Conservation (phyloP, 2,888 invertebrate genomes). For the Alloscopus bannaensis region DNA sequence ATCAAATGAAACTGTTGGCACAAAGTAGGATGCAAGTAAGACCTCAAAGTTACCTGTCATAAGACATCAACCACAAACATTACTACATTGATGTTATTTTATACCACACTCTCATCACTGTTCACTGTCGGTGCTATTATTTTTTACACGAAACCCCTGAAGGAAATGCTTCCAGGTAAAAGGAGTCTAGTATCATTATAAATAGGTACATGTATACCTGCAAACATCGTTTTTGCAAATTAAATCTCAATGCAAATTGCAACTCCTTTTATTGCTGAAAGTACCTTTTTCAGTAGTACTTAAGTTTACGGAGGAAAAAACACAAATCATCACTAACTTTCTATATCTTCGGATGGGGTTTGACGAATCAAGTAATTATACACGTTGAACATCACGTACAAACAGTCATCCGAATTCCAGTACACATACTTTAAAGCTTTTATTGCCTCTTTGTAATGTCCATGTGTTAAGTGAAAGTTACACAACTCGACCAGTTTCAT, state of each 20-base stretch:
- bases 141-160: too few species aligned
- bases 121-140: too few species aligned
- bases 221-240: too few species aligned
- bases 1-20: constrained; percentile 65
- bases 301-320: too few species aligned
- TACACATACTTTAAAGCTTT: constrained; percentile 70
- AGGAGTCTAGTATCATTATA: too few species aligned
- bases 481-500: constrained; percentile 63
- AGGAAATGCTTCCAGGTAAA: too few species aligned
- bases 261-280: too few species aligned
- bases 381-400: constrained; percentile 67
- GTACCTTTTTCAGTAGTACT: too few species aligned
- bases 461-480: constrained; percentile 67
- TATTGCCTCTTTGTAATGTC: constrained; percentile 69
- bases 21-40: constrained; percentile 69
- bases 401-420: constrained; percentile 70
- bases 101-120: too few species aligned
- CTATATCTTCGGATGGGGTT: constrained; percentile 65
- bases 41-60: constrained; percentile 67
- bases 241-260: too few species aligned
- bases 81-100: too few species aligned
- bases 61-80: constrained; percentile 12
- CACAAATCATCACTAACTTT: constrained; percentile 66
- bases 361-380: constrained; percentile 63
- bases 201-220: too few species aligned